Conservation (phyloP, 2,797 vertebrate species). For the Clangula hyemalis region DNA sequence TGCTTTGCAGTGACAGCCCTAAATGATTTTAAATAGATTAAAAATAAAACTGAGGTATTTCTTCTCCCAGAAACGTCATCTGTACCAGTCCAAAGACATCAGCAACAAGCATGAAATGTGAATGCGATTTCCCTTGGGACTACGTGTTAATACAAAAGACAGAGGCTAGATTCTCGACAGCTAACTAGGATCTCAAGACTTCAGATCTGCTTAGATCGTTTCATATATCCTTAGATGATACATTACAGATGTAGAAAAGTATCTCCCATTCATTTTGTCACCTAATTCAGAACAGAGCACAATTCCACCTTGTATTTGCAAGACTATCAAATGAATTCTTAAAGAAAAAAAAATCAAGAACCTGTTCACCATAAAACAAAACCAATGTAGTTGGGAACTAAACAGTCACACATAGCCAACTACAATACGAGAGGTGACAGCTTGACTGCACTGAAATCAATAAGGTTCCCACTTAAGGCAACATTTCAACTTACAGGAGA, state of each 20-base stretch:
- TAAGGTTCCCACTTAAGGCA: not conserved
- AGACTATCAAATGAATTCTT: not conserved
- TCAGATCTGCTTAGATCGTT: not conserved
- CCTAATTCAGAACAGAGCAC: not conserved
- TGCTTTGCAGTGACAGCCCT: not conserved
- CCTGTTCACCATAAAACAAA: not conserved
- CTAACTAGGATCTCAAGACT: not conserved
- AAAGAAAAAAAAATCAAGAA: accelerated
- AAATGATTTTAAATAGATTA: not conserved
- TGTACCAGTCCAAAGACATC: not conserved
- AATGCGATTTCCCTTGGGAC: not conserved
- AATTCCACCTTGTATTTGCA: not conserved
- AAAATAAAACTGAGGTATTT: not conserved
- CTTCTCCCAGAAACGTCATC: not conserved
- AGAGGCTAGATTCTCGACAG: not conserved
- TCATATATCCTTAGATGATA: not conserved
- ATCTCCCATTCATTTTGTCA: not conserved
- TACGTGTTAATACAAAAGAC: not conserved
- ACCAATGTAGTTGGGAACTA: not conserved
- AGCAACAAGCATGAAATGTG: not conserved
- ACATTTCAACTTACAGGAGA: not conserved
- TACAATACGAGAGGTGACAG: not conserved
- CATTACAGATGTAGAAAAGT: not conserved
- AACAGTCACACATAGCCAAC: not conserved
- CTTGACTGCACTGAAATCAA: not conserved